A percentile compares a stretch with the other conserved stretches of the same genome.
Conservation (phyloP, 2,113 vertebrate species). For the Neopipo cinnamomea region DNA sequence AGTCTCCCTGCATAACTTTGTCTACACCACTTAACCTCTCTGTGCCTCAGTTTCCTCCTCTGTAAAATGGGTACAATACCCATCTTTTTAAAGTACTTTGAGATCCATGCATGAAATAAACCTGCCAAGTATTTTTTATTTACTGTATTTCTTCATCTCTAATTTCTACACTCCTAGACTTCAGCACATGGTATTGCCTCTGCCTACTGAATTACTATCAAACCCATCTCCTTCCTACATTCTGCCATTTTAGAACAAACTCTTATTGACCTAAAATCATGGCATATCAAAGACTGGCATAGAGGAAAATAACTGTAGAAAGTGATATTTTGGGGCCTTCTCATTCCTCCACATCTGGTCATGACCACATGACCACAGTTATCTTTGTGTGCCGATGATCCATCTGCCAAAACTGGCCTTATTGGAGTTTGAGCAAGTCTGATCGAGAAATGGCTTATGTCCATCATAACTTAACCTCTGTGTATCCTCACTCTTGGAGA, state of each 20-base stretch:
- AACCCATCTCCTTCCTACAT: slow-evolving; percentile 17
- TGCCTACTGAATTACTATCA: slow-evolving; percentile 24
- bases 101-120: slow-evolving; percentile 63
- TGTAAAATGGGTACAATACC: slow-evolving; percentile 59
- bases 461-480: slow-evolving; percentile 32
- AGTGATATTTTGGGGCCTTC: neutral
- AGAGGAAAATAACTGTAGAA: slow-evolving; percentile 41
- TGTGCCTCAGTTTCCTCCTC: slow-evolving; percentile 72
- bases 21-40: slow-evolving; percentile 66
- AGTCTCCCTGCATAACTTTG: slow-evolving; percentile 57
- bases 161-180: slow-evolving; percentile 68
- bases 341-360: slow-evolving; percentile 38
- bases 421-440: slow-evolving; percentile 20
- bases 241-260: slow-evolving; percentile 1
- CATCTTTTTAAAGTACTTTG: slow-evolving; percentile 61
- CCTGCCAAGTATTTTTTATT: slow-evolving; percentile 53
- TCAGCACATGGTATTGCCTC: slow-evolving; percentile 47
- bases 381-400: neutral
- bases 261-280: neutral
- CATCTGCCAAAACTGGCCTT: slow-evolving; percentile 29
- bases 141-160: slow-evolving; percentile 56
- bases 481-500: slow-evolving; percentile 54
- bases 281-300: neutral
- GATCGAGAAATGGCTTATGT: slow-evolving; percentile 47
- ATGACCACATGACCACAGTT: neutral